Base-by-base conservation (phyloP, 2,797 vertebrate genomes). In the Stomatorhinus walkeri region DNA sequence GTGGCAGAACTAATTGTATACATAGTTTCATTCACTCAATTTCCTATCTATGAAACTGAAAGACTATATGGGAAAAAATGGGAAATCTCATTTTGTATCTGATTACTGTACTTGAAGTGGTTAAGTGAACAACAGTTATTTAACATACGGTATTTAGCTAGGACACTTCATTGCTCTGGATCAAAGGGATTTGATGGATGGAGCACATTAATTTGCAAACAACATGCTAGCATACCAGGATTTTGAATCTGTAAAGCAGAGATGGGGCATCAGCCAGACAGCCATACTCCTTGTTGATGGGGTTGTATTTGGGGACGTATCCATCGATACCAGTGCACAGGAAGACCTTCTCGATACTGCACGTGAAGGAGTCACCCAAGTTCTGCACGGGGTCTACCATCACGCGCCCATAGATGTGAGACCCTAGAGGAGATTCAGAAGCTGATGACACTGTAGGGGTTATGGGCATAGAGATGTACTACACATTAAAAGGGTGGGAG, bases 331-430 rank as follows among this genome's bases (percentile, higher is more conserved):
- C 96, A 0, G 96, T 95, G 92, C 96, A 97, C 49, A 97, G 95
- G 92, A 98, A 96, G 52, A 96, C 94, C 91, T 97, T 96, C 93
- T 97, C 95, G 0, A 95, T 96, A 90, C 90, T 95, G 92, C 96
- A 97, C 91, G 92, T 94, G 93, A 97, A 97, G 19, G 96, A 96
- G 79, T 95, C 95, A 0, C 96, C 94, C 22, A 97, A 92, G 90
- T 97, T 97, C 94, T 97, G 96, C 91, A 96, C 95, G 0, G 96
- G 95, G 89, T 96, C 96, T 90, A 96, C 95, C 96, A 96, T 96
- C 89, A 96, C 95, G 5, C 93, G 93, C 0, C 95, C 95, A 2
- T 92, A 96, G 89, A 96, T 96, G 0, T 90, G 93, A 52, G 96
- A 95, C 48, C 95, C 96, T 96, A 88, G 32, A 87, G 14, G 7